These are phyloP conservation scores for Scaptomyza reducta DNA, from an alignment of 2,888 invertebrate species.

Conservation along the genomic window DNA sequence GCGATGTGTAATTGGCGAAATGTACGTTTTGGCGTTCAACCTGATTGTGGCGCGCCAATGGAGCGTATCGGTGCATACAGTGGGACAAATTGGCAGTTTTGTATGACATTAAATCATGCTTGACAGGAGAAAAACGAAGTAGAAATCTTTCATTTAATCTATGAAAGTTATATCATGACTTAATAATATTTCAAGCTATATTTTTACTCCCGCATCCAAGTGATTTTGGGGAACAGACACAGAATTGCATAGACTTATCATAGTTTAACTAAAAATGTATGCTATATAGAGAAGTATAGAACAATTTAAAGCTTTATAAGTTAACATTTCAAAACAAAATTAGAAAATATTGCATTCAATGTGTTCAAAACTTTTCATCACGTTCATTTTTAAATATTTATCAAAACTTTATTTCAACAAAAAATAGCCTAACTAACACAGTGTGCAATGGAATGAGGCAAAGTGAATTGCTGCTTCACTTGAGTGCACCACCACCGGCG, in stretches of 20 bases:
- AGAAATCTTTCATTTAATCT: not conserved
- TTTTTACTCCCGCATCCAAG: too few species aligned
- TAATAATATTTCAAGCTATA: too few species aligned
- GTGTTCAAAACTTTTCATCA: not conserved
- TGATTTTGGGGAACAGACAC: too few species aligned
- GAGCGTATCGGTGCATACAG: constrained; percentile 31
- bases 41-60: constrained; percentile 63
- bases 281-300: not conserved
- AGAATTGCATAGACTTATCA: too few species aligned
- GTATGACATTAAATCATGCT: not conserved
- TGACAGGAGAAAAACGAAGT: not conserved
- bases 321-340: not conserved
- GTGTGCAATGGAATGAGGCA: constrained; percentile 21
- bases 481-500: constrained; percentile 54
- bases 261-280: not conserved
- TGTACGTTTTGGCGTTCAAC: constrained; percentile 55
- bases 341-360: not conserved
- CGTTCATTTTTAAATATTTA: not conserved
- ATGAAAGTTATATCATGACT: too few species aligned
- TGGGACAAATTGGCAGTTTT: not conserved
- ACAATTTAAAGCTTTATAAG: too few species aligned
- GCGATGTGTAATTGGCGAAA: constrained; percentile 72
- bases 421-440: not conserved
- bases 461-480: constrained; percentile 47
- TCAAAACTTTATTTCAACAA: not conserved